Base-by-base conservation (phyloP, 2,113 vertebrate species). In the Plestiodon gilberti region DNA sequence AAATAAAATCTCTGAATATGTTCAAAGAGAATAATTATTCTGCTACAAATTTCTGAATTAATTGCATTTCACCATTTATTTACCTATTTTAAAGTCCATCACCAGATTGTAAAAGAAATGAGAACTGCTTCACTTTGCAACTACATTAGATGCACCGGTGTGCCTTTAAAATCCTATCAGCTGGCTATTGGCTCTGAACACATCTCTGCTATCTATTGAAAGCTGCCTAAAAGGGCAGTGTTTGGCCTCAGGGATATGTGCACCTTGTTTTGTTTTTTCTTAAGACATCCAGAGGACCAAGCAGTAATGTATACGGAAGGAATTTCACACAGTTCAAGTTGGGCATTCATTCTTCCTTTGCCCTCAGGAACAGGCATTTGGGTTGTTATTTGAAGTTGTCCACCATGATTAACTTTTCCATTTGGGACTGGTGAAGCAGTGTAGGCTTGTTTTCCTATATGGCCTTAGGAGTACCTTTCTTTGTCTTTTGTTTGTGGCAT, bases 11-110 rank as follows among this genome's bases (percentile, higher is more conserved):
- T 30, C 30, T 61, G 38, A 13, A 86, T 73, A 80, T 15, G 30
- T 43, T 73, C 14, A 35, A 80, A 61, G 55, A 80, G 30, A 52
- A 73, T 80, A 86, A 80, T 64, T 86, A 74, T 84, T 55, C 64
- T 71, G 84, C 74, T 70, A 91, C 87, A 93, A 91, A 94, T 92
- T 88, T 92, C 85, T 87, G 92, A 90, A 94, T 93, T 88, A 14
- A 11, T 64, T 73, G 84, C 88, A 95, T 91, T 92, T 91, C 71
- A 87, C 89, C 75, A 70, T 85, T 83, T 33, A 70, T 85, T 83
- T 33, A 61, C 62, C 85, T 78, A 83, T 64, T 82, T 84, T 40
- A 84, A 55, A 84, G 61, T 55, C 62, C 33, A 67, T 65, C 73
- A 38, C 74, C 38, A 30, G 40, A 67, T 52, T 55, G 43, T 67